phyloP scores from a whole-genome alignment of 2,113 vertebrate species.

The Oryctolagus cuniculus region DNA sequence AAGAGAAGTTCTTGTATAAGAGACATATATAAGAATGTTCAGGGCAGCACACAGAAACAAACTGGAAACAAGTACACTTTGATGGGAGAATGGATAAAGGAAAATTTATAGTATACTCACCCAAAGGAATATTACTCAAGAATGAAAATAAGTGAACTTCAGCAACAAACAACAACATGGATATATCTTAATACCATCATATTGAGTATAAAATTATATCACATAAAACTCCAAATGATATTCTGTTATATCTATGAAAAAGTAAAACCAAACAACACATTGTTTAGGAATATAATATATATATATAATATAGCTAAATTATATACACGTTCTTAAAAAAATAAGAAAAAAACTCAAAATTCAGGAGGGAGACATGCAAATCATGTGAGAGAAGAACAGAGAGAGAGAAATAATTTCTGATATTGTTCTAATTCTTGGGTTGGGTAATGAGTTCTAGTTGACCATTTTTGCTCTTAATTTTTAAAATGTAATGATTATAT shows the following conservation, averaged over 20 bases:
- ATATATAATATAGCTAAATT: background rate
- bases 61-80: background rate
- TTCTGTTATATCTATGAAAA: background rate
- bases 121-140: slow-evolving; percentile 13
- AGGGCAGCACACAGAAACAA: background rate
- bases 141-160: slow-evolving; percentile 41
- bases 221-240: slow-evolving; percentile 30
- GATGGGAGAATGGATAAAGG: background rate
- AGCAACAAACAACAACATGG: background rate
- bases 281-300: background rate
- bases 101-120: background rate
- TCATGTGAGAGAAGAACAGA: background rate
- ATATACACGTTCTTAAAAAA: background rate
- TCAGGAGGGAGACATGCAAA: background rate
- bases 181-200: background rate
- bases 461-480: slow-evolving; percentile 22
- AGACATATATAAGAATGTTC: slow-evolving; percentile 4
- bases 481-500: background rate
- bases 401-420: background rate
- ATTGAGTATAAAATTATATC: background rate
- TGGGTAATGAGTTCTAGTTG: background rate
- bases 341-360: slow-evolving; percentile 13
- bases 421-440: background rate
- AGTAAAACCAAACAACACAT: slow-evolving; percentile 7
- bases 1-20: slow-evolving; percentile 20